Evolutionary conservation across 2,113 vertebrate genomes (phyloP), one percentile per base, ranked within the genome.

Genomic region (Mustela nigripes): DNA sequence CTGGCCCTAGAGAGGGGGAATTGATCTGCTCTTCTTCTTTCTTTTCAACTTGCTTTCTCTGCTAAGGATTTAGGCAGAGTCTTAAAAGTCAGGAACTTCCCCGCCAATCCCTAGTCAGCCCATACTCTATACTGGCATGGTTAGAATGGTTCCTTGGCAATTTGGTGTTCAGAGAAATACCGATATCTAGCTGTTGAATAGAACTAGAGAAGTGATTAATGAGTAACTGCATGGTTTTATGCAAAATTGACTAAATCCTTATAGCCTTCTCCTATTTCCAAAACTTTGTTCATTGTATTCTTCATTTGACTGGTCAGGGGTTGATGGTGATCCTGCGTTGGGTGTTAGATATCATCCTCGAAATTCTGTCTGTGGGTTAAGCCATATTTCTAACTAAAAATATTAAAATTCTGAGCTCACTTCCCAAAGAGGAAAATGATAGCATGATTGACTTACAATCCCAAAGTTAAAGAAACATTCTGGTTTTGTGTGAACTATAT

Each of bases 381-480:
- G 85, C 63, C 14, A 14, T 42, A 28, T 95, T 50, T 78, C 58
- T 67, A 73, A 73, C 60, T 62, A 42, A 85, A 67, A 7, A 65
- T 36, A 58, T 74, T 91, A 60, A 89, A 95, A 81, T 28, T 78
- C 42, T n/a, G 50, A 92, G 21, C 4, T 92, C 18, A 71, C 2
- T 63, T 89, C 14, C 31, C 42, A 28, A 89, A 63, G 33, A 74
- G 7, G 12, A 67, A 88, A 95, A 81, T 62, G 53, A 28, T 67
- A 86, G 71, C 11, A 11, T 3, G 79, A 63, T 63, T 90, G 7
- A 87, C 22, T 83, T 95, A 87, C 53, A 95, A 87, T 98, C 48
- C 28, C 26, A 67, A 86, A 76, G 26, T 67, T 65, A 71, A 74
- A 80, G 24, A 89, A 81, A 11, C 24, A 67, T 28, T 94, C 26